Conservation (phyloP, 1,140 invertebrate genomes). For the Caenorhabditis latens region DNA sequence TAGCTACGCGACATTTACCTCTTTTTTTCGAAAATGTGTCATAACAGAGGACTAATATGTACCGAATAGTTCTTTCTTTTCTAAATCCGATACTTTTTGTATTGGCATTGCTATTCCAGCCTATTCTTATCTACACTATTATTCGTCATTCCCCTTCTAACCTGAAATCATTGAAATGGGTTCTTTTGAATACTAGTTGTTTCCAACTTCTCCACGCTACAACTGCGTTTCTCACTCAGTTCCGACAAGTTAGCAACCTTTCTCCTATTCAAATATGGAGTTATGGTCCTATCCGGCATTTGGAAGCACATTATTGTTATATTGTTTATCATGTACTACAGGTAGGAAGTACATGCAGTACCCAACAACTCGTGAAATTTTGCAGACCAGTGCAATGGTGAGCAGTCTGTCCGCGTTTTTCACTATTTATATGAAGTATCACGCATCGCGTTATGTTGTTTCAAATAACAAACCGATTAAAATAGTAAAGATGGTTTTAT, state of each 20-base stretch:
- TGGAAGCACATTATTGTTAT: not conserved
- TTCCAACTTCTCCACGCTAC: not conserved
- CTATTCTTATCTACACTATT: not conserved
- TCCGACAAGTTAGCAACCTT: not conserved
- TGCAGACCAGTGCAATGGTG: constrained; percentile 13
- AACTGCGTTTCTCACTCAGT: not conserved
- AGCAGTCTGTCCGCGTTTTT: not conserved
- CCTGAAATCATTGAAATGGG: not conserved
- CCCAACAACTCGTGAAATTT: not conserved
- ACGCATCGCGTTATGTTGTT: not conserved
- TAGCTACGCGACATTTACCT: not conserved
- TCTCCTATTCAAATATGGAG: constrained; percentile 12
- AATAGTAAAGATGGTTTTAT: not conserved
- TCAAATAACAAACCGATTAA: not conserved
- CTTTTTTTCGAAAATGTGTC: not conserved
- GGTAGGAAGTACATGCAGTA: not conserved
- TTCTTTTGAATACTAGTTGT: not conserved
- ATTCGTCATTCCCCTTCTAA: not conserved
- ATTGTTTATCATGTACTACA: not conserved
- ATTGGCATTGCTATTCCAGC: not conserved
- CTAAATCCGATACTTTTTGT: not conserved
- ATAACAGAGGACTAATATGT: not conserved
- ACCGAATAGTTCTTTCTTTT: not conserved
- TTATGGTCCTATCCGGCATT: not conserved
- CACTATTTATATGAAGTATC: constrained; percentile 22